Base-by-base conservation (phyloP, 2,888 invertebrate genomes). In the Polyommatus icarus region DNA sequence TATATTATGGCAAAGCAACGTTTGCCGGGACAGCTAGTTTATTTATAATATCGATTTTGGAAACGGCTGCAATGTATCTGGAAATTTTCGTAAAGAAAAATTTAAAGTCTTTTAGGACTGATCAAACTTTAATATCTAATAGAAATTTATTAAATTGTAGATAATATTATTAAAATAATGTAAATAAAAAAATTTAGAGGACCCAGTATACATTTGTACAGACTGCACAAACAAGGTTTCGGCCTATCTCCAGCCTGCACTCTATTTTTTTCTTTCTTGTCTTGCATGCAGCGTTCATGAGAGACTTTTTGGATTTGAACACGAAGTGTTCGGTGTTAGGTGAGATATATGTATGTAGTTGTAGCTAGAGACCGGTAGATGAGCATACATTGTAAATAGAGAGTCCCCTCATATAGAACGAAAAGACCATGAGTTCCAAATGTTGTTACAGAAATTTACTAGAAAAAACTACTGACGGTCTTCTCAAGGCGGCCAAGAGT, bases 251-350 rank as follows among this genome's bases (percentile, higher is more conserved):
- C 67, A 67, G 67, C 67, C 86, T 89, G 93, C 94, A 93, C 94
- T 92, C 91, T 93, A 91, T 91, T 86, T 89, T 87, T 90, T 54
- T 88, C 90, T 90, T 82, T 91, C 90, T 92, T 93, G 90, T 90
- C 91, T 95, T 95, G 96, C 96, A 96, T 96, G 96, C 96, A 97
- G 97, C 96, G 96, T 96, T 92, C 96, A 96, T 94, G 96, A 97
- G 92, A 96, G 96, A 94, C 95, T 97, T 86, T 97, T 97, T 95
- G 96, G 96, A 95, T 95, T 97, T 93, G 96, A 96, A 90, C 96
- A 96, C 94, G 96, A 96, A 91, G 96, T 96, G 85, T 96, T 96
- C 95, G 96, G 96, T 93, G 96, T 94, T 95, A 95, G 96, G 96
- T 96, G 89, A 94, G 93, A 87, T 83, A 83, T 79, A 79, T 59